These are phyloP conservation scores for Philopedon plagiatum DNA, from an alignment of 2,888 invertebrate species.

Conservation along the genomic window DNA sequence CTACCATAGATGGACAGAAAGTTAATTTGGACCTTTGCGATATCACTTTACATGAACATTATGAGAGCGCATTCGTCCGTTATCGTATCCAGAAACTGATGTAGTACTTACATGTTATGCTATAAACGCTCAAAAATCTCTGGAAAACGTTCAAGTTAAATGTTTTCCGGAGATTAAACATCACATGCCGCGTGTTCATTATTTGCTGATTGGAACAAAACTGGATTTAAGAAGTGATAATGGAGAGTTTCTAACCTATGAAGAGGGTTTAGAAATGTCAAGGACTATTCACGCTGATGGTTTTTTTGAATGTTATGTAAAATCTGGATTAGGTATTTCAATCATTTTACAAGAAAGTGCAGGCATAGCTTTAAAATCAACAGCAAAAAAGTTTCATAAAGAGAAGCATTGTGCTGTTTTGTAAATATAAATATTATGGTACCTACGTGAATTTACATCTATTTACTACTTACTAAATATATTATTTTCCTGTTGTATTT, in stretches of 20 bases:
- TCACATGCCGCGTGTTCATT: constrained; percentile 75
- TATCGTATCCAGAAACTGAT: constrained; percentile 65
- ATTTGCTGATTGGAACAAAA: constrained; percentile 76
- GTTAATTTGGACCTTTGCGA: constrained; percentile 70
- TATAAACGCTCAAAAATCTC: constrained; percentile 61
- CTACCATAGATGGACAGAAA: constrained; percentile 70
- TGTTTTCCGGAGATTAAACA: constrained; percentile 76
- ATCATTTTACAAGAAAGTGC: constrained; percentile 72
- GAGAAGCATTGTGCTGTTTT: neutral
- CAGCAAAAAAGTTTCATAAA: neutral
- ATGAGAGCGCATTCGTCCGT: constrained; percentile 72
- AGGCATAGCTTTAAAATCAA: neutral
- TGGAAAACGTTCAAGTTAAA: constrained; percentile 75
- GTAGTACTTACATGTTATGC: constrained; percentile 50
- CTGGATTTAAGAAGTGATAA: constrained; percentile 68
- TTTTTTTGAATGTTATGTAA: constrained; percentile 76
- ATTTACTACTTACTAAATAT: no score
- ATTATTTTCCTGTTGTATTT: no score
- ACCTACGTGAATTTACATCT: no score
- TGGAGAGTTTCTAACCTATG: constrained; percentile 67
- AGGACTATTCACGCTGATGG: constrained; percentile 73
- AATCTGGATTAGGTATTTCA: constrained; percentile 74
- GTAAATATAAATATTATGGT: no score
- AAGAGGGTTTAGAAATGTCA: constrained; percentile 72
- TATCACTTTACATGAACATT: constrained; percentile 73